Percentiles rank a stretch among this genome's conserved stretches.
Conservation (phyloP, 1,140 invertebrate species). For the Heliconius himera region DNA sequence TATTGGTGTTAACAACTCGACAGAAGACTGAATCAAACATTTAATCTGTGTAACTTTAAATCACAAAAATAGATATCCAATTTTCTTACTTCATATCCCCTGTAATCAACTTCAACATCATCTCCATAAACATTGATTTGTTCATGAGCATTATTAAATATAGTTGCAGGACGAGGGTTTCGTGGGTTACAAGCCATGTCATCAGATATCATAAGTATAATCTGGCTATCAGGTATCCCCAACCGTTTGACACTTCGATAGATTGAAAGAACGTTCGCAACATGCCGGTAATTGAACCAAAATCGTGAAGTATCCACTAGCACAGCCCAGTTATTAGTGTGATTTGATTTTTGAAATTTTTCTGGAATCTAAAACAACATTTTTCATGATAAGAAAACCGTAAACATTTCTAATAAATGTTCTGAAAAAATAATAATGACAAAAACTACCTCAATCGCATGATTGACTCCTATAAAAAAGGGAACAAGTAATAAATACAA, state of each 20-base stretch:
- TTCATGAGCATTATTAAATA: conserved; percentile 99
- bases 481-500: background rate
- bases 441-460: conserved; percentile 37
- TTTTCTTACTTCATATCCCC: conserved; percentile 91
- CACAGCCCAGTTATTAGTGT: conserved; percentile 99
- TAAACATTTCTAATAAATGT: background rate
- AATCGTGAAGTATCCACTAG: conserved; percentile 98
- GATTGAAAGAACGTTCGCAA: conserved; percentile 98
- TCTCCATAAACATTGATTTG: conserved; percentile 99
- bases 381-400: background rate
- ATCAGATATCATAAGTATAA: conserved; percentile 99
- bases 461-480: conserved; percentile 11
- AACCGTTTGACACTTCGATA: conserved; percentile 98
- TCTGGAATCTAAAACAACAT: conserved; percentile 68
- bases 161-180: conserved; percentile 98
- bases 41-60: background rate
- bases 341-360: conserved; percentile 82
- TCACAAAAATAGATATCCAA: background rate
- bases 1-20: too few relatives aligned
- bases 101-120: conserved; percentile 99
- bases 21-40: too few relatives aligned
- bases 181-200: conserved; percentile 99
- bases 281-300: conserved; percentile 99
- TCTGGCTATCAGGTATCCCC: conserved; percentile 98
- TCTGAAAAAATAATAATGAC: background rate